These are phyloP conservation scores for Achatina immaculata DNA, from an alignment of 1,140 invertebrate species.

Conservation along the genomic window DNA sequence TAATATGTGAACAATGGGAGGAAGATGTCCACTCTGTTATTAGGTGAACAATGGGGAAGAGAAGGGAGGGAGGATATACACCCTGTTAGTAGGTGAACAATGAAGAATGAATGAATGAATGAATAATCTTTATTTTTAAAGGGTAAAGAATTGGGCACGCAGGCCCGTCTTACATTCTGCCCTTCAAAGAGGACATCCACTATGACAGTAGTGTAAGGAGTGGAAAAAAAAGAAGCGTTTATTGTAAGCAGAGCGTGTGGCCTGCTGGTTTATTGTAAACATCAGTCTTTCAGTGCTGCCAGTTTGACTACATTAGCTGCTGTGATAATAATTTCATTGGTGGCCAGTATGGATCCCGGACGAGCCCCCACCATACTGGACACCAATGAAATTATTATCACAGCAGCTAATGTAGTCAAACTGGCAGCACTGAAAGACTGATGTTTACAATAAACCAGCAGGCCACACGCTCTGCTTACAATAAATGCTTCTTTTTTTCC, in stretches of 20 bases:
- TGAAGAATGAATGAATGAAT: too few species aligned
- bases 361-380: too few species aligned
- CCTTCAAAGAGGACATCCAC: too few species aligned
- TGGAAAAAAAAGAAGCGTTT: background rate
- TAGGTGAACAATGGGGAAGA: too few species aligned
- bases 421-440: background rate
- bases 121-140: too few species aligned
- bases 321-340: background rate
- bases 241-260: background rate
- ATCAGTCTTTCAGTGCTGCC: background rate
- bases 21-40: too few species aligned
- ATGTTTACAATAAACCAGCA: background rate
- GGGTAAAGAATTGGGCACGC: too few species aligned
- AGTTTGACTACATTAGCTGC: background rate
- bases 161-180: too few species aligned
- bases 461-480: background rate
- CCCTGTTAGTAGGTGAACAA: too few species aligned
- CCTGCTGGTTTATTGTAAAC: background rate
- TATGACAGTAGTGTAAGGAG: too few species aligned
- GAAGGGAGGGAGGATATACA: too few species aligned
- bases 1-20: too few species aligned
- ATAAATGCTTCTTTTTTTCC: background rate
- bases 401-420: background rate
- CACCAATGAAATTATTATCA: background rate
- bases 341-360: background rate